Evolutionary conservation across 2,113 vertebrate species (phyloP), one percentile per base, ranked within the genome.

Genomic region (Vulpes lagopus): DNA sequence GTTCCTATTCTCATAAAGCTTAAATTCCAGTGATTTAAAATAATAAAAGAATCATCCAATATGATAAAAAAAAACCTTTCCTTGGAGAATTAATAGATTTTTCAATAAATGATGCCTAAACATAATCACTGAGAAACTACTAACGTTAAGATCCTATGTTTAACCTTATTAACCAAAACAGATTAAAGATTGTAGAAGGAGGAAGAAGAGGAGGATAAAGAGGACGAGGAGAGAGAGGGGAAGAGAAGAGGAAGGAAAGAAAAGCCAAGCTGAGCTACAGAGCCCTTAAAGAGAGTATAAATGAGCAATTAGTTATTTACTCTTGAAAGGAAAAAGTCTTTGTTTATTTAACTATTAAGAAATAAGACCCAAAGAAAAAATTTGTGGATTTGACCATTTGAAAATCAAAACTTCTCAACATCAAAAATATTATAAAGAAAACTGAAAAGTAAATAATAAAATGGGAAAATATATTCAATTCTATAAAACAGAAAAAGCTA

Each of bases 231-330:
- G 5, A 25, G 2, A 23, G 27, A 20, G 17, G 59, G 97, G 97
- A 98, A 88, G 97, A 96, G 89, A 51, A 98, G 96, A 82, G 80
- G 97, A 97, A n/a, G 27, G 55, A 82, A 89, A 27, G 35, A 43
- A 49, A 65, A 89, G 8, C 14, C 43, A 89, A 32, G 11, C 30
- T 7, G 64, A 73, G 32, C 59, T 19, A 73, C 5, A 59, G 19
- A 91, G 1, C 19, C 51, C 17, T 91, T 94, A 79, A 73, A 91
- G 27, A 89, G 22, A 55, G 10, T 57, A 51, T 71, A 87, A 76
- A 2, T 87, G 3, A 95, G 57, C 4, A 57, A 57, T 35, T 53
- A 64, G 43, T n/a, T 83, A 94, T 35, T 59, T 51, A 71, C 8
- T 91, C 14, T 88, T 83, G 8, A 71, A 53, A 62, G 10, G n/a